Conservation (phyloP, 2,797 vertebrate genomes). For the Tarsius wallacei region DNA sequence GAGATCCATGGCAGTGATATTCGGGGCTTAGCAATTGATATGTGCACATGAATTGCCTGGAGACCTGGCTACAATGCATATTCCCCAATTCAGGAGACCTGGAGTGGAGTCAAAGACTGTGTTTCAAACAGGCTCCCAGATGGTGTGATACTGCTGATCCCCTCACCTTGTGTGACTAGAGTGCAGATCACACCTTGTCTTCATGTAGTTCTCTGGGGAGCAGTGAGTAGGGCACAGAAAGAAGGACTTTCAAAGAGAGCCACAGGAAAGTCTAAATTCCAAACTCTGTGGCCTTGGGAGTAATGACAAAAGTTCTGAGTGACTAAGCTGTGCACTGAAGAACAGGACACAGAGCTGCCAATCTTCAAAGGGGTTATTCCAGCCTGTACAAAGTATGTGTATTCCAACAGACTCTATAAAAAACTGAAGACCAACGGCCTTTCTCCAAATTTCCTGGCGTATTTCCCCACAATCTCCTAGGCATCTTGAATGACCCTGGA, state of each 20-base stretch:
- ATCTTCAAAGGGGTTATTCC: neutral
- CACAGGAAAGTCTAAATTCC: neutral
- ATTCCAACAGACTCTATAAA: neutral
- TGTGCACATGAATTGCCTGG: neutral
- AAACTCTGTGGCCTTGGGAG: neutral
- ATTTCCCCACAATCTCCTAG: neutral
- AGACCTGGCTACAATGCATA: neutral
- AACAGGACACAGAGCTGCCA: neutral
- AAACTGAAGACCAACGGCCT: neutral
- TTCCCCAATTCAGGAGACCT: neutral
- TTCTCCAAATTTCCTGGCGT: neutral
- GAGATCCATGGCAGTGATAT: fast-evolving
- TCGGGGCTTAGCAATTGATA: neutral
- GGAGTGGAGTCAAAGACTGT: neutral
- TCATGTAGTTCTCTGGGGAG: neutral
- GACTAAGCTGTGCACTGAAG: neutral
- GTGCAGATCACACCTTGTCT: neutral
- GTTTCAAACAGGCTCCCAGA: neutral
- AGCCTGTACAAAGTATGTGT: neutral
- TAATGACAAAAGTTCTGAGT: neutral
- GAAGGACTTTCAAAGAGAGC: neutral
- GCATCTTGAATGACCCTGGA: neutral
- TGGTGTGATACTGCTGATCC: neutral
- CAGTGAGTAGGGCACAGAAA: neutral
- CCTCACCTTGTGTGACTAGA: neutral